phyloP scores from a whole-genome alignment of 1,140 invertebrate species.

The Episyrphus balteatus region DNA sequence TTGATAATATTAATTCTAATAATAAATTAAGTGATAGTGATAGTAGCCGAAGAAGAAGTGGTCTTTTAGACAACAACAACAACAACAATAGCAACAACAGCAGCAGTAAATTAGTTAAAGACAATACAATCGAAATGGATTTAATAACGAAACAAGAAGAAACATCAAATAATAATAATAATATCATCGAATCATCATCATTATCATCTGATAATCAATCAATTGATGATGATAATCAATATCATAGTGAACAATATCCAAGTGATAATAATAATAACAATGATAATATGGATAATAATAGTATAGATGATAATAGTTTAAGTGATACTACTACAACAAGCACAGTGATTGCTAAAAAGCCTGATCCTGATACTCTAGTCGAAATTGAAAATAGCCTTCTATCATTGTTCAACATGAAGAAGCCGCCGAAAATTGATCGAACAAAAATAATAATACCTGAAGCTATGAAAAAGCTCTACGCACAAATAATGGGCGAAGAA shows the following conservation, averaged over 20 bases:
- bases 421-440: slow-evolving; percentile 40
- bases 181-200: not conserved
- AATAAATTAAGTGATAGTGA: not conserved
- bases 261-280: not conserved
- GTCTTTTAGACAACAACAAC: too few relatives aligned
- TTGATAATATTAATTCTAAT: slow-evolving; percentile 1
- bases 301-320: not conserved
- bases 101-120: too few relatives aligned
- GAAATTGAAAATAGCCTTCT: slow-evolving; percentile 58
- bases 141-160: too few relatives aligned
- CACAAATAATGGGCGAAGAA: slow-evolving; percentile 46
- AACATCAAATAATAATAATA: not conserved
- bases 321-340: not conserved
- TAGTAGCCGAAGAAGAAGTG: not conserved
- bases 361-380: slow-evolving; percentile 36
- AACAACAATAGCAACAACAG: not conserved
- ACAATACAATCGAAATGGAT: too few relatives aligned
- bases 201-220: not conserved
- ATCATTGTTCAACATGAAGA: slow-evolving; percentile 60
- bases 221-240: not conserved
- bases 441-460: slow-evolving; percentile 54
- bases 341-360: slow-evolving; percentile 10
- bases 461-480: slow-evolving; percentile 67
- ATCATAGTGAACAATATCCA: not conserved
- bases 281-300: not conserved